phyloP scores from a whole-genome alignment of 2,797 vertebrate species.

The Columba guinea region DNA sequence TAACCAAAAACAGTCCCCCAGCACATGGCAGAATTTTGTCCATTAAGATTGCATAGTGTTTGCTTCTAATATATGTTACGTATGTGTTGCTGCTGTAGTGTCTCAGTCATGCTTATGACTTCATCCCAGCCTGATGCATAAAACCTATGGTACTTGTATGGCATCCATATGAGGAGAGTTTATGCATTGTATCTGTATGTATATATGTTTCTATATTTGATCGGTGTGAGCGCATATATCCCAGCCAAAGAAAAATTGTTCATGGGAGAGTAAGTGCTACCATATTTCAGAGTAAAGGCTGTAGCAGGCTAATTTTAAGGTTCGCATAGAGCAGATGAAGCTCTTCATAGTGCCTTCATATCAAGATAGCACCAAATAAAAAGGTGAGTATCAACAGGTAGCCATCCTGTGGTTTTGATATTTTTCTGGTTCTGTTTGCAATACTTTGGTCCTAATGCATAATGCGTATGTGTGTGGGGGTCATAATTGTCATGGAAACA shows the following conservation, averaged over 20 bases:
- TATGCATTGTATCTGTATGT: neutral
- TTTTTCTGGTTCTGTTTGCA: neutral
- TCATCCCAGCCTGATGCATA: neutral
- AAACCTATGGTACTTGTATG: slow-evolving; percentile 1
- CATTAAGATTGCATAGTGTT: neutral
- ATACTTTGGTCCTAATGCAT: neutral
- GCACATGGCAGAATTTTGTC: neutral
- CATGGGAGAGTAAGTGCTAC: neutral
- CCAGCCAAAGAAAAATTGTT: neutral
- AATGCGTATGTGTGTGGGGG: too few species aligned
- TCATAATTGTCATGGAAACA: neutral
- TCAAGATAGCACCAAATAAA: neutral
- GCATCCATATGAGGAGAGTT: neutral
- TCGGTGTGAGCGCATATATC: neutral
- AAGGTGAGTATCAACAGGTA: neutral
- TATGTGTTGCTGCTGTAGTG: neutral
- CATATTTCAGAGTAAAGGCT: neutral
- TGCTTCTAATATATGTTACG: neutral
- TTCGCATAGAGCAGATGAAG: neutral
- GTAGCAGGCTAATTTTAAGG: neutral
- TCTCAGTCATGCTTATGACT: neutral
- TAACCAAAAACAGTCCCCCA: neutral
- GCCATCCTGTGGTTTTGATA: neutral
- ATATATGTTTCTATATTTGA: neutral
- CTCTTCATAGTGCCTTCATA: neutral